Conservation (phyloP, 2,113 vertebrate species). For the Notarius lentiginosus region DNA sequence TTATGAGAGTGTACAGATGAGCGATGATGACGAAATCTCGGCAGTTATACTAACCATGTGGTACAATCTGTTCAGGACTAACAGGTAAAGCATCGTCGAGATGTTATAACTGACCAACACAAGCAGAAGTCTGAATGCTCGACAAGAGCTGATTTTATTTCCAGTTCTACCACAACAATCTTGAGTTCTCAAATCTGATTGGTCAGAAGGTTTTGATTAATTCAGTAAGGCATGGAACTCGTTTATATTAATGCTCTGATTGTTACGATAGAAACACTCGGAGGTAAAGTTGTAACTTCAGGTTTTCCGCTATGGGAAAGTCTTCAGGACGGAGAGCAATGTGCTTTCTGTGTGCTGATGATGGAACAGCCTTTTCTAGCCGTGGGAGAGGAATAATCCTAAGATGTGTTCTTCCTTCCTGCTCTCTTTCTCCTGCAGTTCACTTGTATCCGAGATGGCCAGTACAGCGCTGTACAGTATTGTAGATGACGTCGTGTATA, state of each 20-base stretch:
- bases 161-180: not conserved
- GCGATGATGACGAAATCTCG: conserved; percentile 79
- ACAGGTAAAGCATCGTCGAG: conserved; percentile 71
- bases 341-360: not conserved
- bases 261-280: not conserved
- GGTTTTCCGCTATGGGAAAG: not conserved
- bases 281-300: not conserved
- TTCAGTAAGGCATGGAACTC: not conserved
- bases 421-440: conserved; percentile 63
- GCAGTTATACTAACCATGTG: conserved; percentile 78
- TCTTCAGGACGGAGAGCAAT: no score
- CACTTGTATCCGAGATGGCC: conserved; percentile 71
- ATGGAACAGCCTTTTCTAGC: not conserved
- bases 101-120: not conserved
- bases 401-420: not conserved
- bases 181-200: not conserved
- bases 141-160: not conserved
- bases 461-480: conserved; percentile 73
- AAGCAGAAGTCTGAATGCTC: not conserved
- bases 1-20: conserved; percentile 83
- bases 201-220: not conserved
- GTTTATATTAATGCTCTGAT: not conserved
- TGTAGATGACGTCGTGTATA: conserved; percentile 86
- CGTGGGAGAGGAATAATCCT: not conserved
- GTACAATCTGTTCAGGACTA: conserved; percentile 74